These are phyloP conservation scores for Acropternis orthonyx DNA, from an alignment of 2,797 vertebrate genomes.

Conservation along the genomic window DNA sequence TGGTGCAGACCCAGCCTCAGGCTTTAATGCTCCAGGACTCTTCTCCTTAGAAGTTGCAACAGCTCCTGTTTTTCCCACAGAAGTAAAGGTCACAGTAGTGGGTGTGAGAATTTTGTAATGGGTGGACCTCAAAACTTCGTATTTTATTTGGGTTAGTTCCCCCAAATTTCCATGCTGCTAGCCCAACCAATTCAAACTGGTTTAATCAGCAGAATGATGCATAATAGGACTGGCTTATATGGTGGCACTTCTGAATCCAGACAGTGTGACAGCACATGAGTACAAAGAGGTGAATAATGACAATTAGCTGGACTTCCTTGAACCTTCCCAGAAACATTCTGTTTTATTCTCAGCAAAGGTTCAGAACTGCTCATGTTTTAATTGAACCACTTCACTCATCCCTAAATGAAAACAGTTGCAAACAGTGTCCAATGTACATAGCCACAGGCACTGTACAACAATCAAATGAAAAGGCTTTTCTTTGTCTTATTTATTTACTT, in stretches of 20 bases:
- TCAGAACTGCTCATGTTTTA: constrained; percentile 52
- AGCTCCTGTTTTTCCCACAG: neutral
- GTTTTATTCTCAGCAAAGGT: constrained; percentile 59
- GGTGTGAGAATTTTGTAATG: neutral
- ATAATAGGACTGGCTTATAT: neutral
- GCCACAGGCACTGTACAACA: constrained; percentile 52
- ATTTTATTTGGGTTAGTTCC: neutral
- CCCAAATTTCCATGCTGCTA: neutral
- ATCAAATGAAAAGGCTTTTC: constrained; percentile 65
- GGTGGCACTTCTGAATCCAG: constrained; percentile 25
- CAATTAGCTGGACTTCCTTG: constrained; percentile 39
- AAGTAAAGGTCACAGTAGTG: neutral
- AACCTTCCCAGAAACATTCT: constrained; percentile 44
- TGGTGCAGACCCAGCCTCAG: neutral
- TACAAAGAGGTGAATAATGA: constrained; percentile 56
- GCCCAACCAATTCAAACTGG: neutral
- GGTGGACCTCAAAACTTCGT: neutral
- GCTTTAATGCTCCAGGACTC: neutral
- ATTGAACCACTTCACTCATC: constrained; percentile 66
- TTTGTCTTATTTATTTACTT: constrained; percentile 66
- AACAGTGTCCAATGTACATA: constrained; percentile 59
- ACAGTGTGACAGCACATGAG: constrained; percentile 14
- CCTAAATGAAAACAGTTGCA: constrained; percentile 70
- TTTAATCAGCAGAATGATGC: constrained; percentile 12
- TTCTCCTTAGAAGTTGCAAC: neutral